Evolutionary conservation across 1,140 invertebrate species (phyloP).

Genomic region (Euwallacea fornicatus): DNA sequence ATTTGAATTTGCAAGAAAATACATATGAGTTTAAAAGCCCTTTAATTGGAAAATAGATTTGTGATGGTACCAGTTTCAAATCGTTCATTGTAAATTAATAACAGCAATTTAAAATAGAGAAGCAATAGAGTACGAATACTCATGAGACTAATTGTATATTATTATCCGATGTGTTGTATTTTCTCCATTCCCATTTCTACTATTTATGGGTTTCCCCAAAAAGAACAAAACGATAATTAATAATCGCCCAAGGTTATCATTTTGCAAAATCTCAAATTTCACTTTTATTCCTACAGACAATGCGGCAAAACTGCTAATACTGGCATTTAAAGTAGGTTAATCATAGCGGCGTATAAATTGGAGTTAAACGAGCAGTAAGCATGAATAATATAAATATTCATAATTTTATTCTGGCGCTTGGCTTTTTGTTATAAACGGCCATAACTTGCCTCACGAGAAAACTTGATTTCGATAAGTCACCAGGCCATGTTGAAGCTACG

Average conservation of each 20-base stretch:
- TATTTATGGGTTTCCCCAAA: too few species aligned
- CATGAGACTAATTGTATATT: too few species aligned
- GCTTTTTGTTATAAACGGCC: neutral
- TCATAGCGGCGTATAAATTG: neutral
- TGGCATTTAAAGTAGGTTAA: neutral
- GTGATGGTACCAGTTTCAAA: too few species aligned
- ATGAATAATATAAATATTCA: neutral
- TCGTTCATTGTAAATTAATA: too few species aligned
- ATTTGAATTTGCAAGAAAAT: too few species aligned
- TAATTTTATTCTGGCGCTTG: neutral
- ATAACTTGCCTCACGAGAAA: neutral
- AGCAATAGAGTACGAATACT: too few species aligned
- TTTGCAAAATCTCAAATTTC: neutral
- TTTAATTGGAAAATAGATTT: too few species aligned
- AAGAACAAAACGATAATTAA: too few species aligned
- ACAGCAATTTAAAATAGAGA: too few species aligned
- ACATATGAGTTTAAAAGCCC: too few species aligned
- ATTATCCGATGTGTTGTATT: too few species aligned
- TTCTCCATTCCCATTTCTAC: too few species aligned
- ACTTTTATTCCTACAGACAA: neutral
- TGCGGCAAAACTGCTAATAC: neutral
- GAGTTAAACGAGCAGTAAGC: neutral
- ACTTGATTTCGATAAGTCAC: neutral
- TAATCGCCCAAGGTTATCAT: neutral
- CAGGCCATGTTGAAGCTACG: neutral